Percentiles rank a stretch among this genome's conserved stretches.
Evolutionary conservation across 2,113 vertebrate species (phyloP).

Genomic region (Macaca fascicularis): T2T-MFA8v1.1 NC_088375.1:148528501-148529000

Average conservation of each 20-base stretch:
- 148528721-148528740: neutral
- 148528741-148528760: conserved; percentile 17
- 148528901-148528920: neutral
- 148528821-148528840: neutral
- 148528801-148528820: neutral
- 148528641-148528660: neutral
- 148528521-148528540: neutral
- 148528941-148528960: neutral
- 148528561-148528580: neutral
- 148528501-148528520: neutral
- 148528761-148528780: neutral
- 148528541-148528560: neutral
- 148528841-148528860: conserved; percentile 1
- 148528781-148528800: neutral
- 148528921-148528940: neutral
- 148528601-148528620: neutral
- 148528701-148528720: neutral
- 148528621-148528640: neutral
- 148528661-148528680: neutral
- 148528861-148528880: neutral
- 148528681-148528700: neutral
- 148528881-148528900: neutral
- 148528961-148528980: neutral
- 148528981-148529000: neutral
- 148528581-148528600: neutral